phyloP scores from a whole-genome alignment of 2,797 vertebrate species.

The Steatocranus sp. region DNA sequence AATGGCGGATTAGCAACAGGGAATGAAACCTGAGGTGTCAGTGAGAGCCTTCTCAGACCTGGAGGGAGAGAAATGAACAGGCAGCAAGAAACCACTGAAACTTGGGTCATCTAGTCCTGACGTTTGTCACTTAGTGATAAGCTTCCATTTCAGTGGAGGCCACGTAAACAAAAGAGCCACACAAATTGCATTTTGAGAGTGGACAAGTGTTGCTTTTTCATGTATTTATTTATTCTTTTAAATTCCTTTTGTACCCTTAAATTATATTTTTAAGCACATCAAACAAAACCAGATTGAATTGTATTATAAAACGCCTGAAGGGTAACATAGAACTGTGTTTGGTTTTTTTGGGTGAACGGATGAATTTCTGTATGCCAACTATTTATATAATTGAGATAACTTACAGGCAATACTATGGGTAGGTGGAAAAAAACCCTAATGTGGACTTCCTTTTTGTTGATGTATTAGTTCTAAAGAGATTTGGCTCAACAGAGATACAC shows the following conservation, averaged over 20 bases:
- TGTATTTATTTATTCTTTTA: neutral
- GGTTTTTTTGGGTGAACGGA: neutral
- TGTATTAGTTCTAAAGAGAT: neutral
- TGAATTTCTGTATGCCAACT: neutral
- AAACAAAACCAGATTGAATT: neutral
- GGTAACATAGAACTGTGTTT: neutral
- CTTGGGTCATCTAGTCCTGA: constrained; percentile 34
- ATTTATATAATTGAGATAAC: neutral
- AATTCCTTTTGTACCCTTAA: neutral
- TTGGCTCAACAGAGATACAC: constrained; percentile 3
- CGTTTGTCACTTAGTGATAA: constrained; percentile 28
- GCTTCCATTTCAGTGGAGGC: constrained; percentile 39
- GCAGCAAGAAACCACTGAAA: constrained; percentile 48
- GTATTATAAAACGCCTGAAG: neutral
- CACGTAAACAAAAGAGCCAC: constrained; percentile 48
- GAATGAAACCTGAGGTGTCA: neutral
- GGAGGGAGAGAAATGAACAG: constrained; percentile 47
- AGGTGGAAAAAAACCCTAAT: neutral
- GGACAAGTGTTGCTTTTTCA: constrained; percentile 23
- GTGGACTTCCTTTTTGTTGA: neutral
- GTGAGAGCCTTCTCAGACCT: constrained; percentile 60
- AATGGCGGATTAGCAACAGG: constrained; percentile 37
- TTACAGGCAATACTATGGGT: neutral
- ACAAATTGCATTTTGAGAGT: constrained; percentile 11
- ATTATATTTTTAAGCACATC: neutral